Conservation (phyloP, 2,113 vertebrate genomes). For the Grammomys surdaster region DNA sequence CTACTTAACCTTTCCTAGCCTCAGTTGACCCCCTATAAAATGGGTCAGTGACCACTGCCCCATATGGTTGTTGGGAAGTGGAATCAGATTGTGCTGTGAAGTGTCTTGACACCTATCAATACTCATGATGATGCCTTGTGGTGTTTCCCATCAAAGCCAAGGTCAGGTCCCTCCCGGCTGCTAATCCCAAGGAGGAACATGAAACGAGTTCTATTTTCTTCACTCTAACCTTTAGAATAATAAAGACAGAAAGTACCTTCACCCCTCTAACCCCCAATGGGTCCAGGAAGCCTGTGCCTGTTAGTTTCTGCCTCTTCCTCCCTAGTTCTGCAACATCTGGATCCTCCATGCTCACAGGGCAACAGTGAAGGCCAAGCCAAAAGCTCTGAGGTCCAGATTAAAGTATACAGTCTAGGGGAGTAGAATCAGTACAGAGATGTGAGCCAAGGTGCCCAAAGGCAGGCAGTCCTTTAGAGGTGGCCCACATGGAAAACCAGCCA, state of each 20-base stretch:
- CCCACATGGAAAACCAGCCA: not conserved
- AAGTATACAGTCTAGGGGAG: not conserved
- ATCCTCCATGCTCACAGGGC: not conserved
- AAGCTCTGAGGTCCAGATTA: slow-evolving; percentile 28
- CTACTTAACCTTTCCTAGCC: slow-evolving; percentile 52
- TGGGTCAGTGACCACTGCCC: slow-evolving; percentile 33
- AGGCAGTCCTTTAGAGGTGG: not conserved
- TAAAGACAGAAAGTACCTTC: slow-evolving; percentile 8
- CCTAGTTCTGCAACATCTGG: not conserved
- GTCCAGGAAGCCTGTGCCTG: not conserved
- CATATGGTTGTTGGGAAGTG: slow-evolving; percentile 3
- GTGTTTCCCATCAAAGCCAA: slow-evolving; percentile 68
- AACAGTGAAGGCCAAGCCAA: not conserved
- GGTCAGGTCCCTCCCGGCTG: slow-evolving; percentile 26
- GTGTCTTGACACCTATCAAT: slow-evolving; percentile 1
- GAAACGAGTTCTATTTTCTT: not conserved
- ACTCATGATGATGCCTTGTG: slow-evolving; percentile 8
- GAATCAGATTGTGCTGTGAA: slow-evolving; percentile 9
- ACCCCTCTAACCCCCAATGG: not conserved
- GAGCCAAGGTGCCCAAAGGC: not conserved
- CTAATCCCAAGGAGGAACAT: slow-evolving; percentile 10
- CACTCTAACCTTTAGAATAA: not conserved
- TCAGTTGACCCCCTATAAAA: slow-evolving; percentile 53
- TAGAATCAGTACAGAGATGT: not conserved
- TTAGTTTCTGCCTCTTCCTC: not conserved